Evolutionary conservation across 2,797 vertebrate genomes (phyloP), one percentile per base, ranked within the genome.

Genomic region (Fistularia tabacaria): DNA sequence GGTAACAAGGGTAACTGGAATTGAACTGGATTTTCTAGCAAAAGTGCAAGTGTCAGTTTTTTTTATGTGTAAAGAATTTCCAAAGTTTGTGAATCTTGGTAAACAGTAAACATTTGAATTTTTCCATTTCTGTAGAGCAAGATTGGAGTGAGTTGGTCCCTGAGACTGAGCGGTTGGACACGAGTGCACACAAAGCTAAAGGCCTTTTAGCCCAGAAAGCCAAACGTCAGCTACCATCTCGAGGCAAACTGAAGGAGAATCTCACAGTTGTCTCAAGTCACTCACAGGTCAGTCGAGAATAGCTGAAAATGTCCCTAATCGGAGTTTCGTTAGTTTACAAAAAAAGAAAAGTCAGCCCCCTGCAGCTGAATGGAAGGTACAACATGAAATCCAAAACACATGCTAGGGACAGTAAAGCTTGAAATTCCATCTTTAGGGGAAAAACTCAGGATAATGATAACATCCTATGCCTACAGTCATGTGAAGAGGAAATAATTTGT

Each of bases 151-250:
- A 89, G 46, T 76, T 88, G 71, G 87, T 97, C 49, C 93, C 92
- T 3, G 93, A 94, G 82, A 95, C 93, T 0, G 91, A 92, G 73
- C 92, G 89, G 36, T 81, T 97, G 87, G 94, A 97, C 83, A 94
- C 93, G 63, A 97, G 94, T 42, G 94, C 89, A 9, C 93, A 95
- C 80, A 92, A 83, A 73, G 94, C 94, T 39, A 93, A 92, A 84
- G 93, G 91, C 62, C 89, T 93, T 62, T 91, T 97, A 74, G 94
- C 94, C 47, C 92, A 93, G 84, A 94, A 92, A 80, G 91, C 94
- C 50, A 93, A 87, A 77, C 90, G 94, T 6, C 94, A 96, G 65
- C 93, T 90, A 36, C 95, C 95, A 1, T 93, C 94, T 62, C 90
- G 94, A 46, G 91, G 51, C 76, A 95, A 92, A 77, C 86, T 94